These are phyloP conservation scores for Frankliniella intonsa DNA, from an alignment of 2,888 invertebrate genomes.

Conservation along the genomic window DNA sequence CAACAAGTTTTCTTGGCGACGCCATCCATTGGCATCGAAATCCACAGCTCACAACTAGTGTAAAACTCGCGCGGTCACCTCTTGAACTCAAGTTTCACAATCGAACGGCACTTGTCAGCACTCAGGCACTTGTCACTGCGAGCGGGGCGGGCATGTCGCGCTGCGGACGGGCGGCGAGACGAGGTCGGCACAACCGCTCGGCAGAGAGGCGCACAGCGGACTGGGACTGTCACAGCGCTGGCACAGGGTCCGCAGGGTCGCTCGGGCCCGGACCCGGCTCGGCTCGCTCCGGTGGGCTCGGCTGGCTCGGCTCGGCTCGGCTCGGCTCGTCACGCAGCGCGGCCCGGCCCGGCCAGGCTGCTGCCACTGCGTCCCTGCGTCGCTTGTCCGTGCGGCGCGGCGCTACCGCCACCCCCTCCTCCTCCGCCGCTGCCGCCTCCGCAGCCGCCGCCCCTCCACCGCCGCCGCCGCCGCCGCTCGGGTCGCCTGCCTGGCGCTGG, in stretches of 20 bases:
- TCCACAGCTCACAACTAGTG: not conserved
- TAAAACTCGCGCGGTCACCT: too few species aligned
- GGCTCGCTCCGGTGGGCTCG: slow-evolving; percentile 1
- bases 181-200: slow-evolving; percentile 2
- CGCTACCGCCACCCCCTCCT: not conserved
- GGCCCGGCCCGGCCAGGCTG: not conserved
- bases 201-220: slow-evolving; percentile 2
- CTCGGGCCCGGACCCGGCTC: slow-evolving; percentile 21
- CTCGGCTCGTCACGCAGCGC: not conserved
- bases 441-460: not conserved
- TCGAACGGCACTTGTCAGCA: not conserved
- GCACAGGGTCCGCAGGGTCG: slow-evolving; percentile 20
- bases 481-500: slow-evolving; percentile 19
- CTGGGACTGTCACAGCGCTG: not conserved
- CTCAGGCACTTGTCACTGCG: slow-evolving; percentile 8
- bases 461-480: slow-evolving; percentile 19
- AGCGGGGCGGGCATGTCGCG: not conserved
- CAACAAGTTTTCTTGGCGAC: not conserved
- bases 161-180: not conserved
- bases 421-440: not conserved
- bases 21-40: not conserved
- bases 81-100: not conserved
- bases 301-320: not conserved
- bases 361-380: slow-evolving; percentile 17
- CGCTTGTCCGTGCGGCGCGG: slow-evolving; percentile 9